Evolutionary conservation across 1,140 invertebrate genomes (phyloP).

Genomic region (Caenorhabditis latens): DNA sequence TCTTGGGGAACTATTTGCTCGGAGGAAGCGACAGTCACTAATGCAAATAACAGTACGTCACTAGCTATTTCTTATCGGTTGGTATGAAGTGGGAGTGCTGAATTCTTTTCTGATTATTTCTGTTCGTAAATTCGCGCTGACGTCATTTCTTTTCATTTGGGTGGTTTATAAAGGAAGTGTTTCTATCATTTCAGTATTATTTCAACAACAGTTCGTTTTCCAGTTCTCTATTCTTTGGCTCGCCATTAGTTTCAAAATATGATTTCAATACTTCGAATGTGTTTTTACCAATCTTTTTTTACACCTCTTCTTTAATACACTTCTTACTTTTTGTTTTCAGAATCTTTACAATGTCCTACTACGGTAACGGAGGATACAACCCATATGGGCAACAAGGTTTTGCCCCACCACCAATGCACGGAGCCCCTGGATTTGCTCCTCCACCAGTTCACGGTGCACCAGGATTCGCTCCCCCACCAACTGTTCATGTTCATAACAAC

Average conservation of each 20-base stretch:
- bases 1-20: background rate
- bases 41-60: slow-evolving; percentile 50
- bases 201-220: background rate
- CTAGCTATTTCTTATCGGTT: slow-evolving; percentile 9
- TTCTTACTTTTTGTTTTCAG: background rate
- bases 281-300: background rate
- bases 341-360: background rate
- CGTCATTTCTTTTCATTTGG: background rate
- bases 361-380: slow-evolving; percentile 37
- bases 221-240: too few species aligned
- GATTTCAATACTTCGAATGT: too few species aligned
- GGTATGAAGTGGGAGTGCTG: background rate
- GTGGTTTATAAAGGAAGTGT: background rate
- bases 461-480: background rate
- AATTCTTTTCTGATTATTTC: background rate
- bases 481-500: background rate
- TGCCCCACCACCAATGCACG: background rate
- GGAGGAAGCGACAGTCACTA: slow-evolving; percentile 1
- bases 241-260: too few species aligned
- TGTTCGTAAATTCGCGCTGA: background rate
- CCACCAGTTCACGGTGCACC: background rate
- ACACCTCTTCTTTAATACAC: background rate
- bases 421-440: background rate
- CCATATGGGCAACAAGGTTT: slow-evolving; percentile 3
- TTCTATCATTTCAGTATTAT: background rate